Base-by-base conservation (phyloP, 2,797 vertebrate species). In the Florisuga fusca region DNA sequence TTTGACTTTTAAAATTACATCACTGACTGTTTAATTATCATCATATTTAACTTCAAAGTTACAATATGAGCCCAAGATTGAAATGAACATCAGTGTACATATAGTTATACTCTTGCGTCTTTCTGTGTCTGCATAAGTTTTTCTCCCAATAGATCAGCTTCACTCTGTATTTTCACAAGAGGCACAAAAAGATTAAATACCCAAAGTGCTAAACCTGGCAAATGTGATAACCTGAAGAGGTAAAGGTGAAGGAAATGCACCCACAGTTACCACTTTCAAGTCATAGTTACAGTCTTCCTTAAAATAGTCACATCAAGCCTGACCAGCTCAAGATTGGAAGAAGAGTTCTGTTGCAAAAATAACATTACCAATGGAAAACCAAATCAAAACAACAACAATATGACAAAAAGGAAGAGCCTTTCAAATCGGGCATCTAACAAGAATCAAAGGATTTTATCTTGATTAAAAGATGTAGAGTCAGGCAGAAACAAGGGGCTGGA, bases 71-170 rank as follows among this genome's bases (percentile, higher is more conserved):
- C 68, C 53, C 31, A 46, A 59, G 53, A 53, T 22, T 73, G 45
- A 67, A 85, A 45, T n/a, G 31, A 72, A 53, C 15, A 41, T 48
- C 21, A 50, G 6, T 11, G 13, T 46, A 38, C 4, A 4, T 64
- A 2, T 25, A 27, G 53, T 63, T 72, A 54, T 19, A 4, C 36
- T 62, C 16, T 20, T 36, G 43, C n/a, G 68, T 19, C 10, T 54
- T 6, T 88, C 20, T 4, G 0, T 9, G 6, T 31, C 45, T 77
- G 17, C 2, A 0, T 67, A 50, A 80, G 4, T 54, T 54, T 79
- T 36, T 31, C 13, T 34, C 36, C 45, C n/a, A 20, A 15, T 50
- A 3, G 8, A 33, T 64, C 61, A 50, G 21, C 50, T 85, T 80
- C 6, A 13, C 3, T 82, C 29, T 74, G 21, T 6, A 17, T 74